phyloP scores from a whole-genome alignment of 2,113 vertebrate species.

The Panthera leo region DNA sequence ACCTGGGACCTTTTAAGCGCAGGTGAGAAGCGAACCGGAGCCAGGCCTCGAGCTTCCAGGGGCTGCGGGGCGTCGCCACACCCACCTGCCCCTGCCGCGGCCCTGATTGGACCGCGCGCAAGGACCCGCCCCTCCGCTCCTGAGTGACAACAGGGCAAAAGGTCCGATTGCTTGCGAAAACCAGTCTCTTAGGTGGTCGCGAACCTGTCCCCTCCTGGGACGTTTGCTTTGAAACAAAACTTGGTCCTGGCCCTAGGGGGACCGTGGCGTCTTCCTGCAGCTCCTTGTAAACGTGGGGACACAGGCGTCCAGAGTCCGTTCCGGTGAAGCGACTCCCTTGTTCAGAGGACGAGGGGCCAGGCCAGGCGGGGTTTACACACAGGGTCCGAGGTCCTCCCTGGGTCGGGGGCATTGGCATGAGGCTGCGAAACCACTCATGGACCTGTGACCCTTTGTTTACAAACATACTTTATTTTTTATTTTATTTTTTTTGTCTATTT shows the following conservation, averaged over 20 bases:
- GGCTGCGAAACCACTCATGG: background rate
- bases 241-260: background rate
- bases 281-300: background rate
- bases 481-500: too few species aligned
- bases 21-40: rapidly evolving
- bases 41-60: too few species aligned
- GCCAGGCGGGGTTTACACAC: too few species aligned
- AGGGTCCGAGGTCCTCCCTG: background rate
- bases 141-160: background rate
- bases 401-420: background rate
- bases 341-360: background rate
- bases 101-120: background rate
- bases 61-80: background rate
- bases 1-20: rapidly evolving
- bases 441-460: background rate
- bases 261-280: background rate
- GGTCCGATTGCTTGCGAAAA: rapidly evolving
- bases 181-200: rapidly evolving
- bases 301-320: background rate
- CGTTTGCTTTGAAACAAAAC: background rate
- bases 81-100: background rate
- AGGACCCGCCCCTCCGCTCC: background rate
- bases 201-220: rapidly evolving
- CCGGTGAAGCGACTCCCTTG: background rate
- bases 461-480: too few species aligned